A percentile compares a stretch with the other conserved stretches of the same genome.
These are phyloP conservation scores for Acrobasis suavella DNA, from an alignment of 2,888 invertebrate species.

Conservation along the genomic window DNA sequence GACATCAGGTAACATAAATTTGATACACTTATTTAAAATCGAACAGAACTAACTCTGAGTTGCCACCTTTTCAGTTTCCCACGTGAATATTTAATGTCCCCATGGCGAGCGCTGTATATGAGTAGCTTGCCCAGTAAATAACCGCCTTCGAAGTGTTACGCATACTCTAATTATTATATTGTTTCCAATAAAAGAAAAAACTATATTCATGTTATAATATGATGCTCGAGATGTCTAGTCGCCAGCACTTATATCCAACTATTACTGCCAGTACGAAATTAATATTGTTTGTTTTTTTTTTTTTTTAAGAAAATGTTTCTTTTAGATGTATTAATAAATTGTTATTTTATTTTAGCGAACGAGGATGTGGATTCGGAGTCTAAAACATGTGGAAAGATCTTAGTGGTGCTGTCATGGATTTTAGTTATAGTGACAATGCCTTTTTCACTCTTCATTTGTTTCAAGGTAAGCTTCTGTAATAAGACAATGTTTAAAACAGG, in stretches of 20 bases:
- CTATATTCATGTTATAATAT: slow-evolving; percentile 38
- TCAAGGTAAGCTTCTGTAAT: slow-evolving; percentile 87
- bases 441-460: slow-evolving; percentile 94
- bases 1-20: slow-evolving; percentile 40
- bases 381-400: slow-evolving; percentile 91
- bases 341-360: slow-evolving; percentile 65
- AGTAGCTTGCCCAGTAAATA: slow-evolving; percentile 40
- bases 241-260: slow-evolving; percentile 66
- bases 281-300: slow-evolving; percentile 24
- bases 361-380: slow-evolving; percentile 84
- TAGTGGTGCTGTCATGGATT: slow-evolving; percentile 91
- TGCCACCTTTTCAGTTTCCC: slow-evolving; percentile 48
- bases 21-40: slow-evolving; percentile 2
- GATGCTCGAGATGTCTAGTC: slow-evolving; percentile 70
- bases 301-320: background rate
- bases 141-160: slow-evolving; percentile 36
- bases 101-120: slow-evolving; percentile 15
- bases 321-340: slow-evolving; percentile 11
- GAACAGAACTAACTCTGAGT: slow-evolving; percentile 12
- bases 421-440: slow-evolving; percentile 93
- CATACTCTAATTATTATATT: slow-evolving; percentile 31
- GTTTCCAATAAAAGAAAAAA: slow-evolving; percentile 9
- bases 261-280: slow-evolving; percentile 47
- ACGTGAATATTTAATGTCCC: slow-evolving; percentile 58
- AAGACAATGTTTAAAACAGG: background rate